Percentiles rank a stretch among this genome's conserved stretches.
These are phyloP conservation scores for Pteronotus mesoamericanus DNA, from an alignment of 2,797 vertebrate species.

Conservation along the genomic window DNA sequence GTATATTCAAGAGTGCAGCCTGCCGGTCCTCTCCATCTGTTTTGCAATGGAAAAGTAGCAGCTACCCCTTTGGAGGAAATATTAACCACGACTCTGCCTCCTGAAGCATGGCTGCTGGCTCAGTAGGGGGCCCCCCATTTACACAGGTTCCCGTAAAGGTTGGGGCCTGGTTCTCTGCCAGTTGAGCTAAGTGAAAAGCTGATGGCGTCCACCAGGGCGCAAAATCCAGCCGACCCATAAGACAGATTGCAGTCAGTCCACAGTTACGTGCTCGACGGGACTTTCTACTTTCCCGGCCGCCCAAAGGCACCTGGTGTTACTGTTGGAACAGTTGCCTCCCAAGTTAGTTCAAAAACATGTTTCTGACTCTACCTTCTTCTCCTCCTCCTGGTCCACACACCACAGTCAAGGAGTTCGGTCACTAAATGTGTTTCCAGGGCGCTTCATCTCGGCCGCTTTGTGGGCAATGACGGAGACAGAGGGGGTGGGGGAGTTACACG, in stretches of 20 bases:
- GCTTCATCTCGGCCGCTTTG: background rate
- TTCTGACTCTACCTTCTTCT: background rate
- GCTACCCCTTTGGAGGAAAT: background rate
- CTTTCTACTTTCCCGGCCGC: background rate
- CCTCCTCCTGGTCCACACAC: background rate
- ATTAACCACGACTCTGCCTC: background rate
- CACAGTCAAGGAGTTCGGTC: background rate
- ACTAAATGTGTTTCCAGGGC: background rate
- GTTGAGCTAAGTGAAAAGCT: background rate
- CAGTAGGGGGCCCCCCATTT: rapidly evolving
- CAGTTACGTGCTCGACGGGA: background rate
- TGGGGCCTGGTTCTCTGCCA: background rate
- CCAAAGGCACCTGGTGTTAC: background rate
- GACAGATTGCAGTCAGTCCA: no score
- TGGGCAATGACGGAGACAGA: background rate
- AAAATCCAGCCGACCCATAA: background rate
- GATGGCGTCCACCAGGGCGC: background rate
- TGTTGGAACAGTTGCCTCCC: background rate
- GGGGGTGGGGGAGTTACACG: background rate
- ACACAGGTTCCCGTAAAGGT: background rate
- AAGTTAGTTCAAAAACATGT: background rate
- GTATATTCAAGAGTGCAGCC: background rate
- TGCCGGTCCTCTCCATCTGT: background rate
- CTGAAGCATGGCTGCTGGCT: background rate
- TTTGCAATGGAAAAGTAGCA: background rate